Evolutionary conservation across 2,797 vertebrate genomes (phyloP).

Genomic region (Lithobates sylvaticus): DNA sequence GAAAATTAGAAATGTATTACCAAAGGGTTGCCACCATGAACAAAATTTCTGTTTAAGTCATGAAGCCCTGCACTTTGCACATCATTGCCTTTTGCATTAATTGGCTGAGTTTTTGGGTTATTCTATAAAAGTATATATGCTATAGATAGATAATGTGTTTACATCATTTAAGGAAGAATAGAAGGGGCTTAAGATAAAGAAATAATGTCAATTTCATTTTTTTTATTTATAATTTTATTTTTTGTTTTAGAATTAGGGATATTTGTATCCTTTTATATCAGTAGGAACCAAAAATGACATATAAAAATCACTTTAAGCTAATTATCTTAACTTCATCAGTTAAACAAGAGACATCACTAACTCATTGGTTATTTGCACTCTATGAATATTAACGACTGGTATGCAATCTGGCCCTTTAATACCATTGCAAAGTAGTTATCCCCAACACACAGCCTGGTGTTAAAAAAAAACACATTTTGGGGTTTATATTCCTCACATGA

Average conservation of each 20-base stretch:
- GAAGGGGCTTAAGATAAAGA: no score
- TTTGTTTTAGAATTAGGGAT: background rate
- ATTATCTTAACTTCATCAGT: conserved; percentile 3
- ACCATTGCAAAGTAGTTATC: background rate
- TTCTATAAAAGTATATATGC: background rate
- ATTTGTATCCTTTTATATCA: background rate
- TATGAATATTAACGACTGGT: background rate
- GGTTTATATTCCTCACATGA: conserved; percentile 87
- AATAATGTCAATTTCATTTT: no score
- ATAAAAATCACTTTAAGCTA: no score
- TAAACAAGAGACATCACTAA: no score
- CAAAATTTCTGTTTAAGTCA: background rate
- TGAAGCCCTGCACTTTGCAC: no score
- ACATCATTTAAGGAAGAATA: no score
- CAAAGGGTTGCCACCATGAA: background rate
- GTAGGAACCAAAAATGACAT: no score
- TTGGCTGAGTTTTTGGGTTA: background rate
- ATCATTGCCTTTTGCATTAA: background rate
- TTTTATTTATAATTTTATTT: no score
- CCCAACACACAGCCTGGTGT: conserved; percentile 7
- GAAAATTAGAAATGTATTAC: background rate
- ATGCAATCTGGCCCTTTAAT: background rate
- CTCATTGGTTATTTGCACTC: background rate
- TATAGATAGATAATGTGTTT: no score
- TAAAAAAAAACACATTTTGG: conserved; percentile 80